Conservation (phyloP, 2,797 vertebrate species). For the Girardinus metallicus region DNA sequence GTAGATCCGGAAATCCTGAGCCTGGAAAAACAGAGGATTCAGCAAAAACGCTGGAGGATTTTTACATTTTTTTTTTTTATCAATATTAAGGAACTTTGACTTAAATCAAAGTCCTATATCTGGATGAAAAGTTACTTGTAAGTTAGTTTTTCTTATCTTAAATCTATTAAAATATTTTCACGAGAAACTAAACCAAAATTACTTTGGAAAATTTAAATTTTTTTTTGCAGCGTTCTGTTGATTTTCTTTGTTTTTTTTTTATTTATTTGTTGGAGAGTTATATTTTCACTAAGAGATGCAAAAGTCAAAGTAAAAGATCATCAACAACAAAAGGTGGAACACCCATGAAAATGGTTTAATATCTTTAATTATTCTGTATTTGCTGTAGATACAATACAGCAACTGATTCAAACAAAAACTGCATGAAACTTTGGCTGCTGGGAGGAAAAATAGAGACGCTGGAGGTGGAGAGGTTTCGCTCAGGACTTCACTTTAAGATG, state of each 20-base stretch:
- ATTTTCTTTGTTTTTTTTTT: background rate
- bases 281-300: background rate
- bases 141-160: too few species aligned
- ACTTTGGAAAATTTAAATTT: background rate
- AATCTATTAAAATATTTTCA: too few species aligned
- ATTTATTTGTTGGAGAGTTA: background rate
- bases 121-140: too few species aligned
- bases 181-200: too few species aligned
- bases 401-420: background rate
- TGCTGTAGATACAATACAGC: background rate
- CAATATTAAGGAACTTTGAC: too few species aligned
- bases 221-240: background rate
- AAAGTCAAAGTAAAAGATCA: background rate
- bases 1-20: slow-evolving; percentile 90
- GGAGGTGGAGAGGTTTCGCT: background rate
- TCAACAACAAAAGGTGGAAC: background rate
- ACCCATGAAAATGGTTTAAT: background rate
- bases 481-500: background rate
- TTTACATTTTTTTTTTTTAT: background rate
- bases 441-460: background rate
- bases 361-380: background rate
- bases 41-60: background rate
- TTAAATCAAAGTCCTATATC: too few species aligned
- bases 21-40: slow-evolving; percentile 69
- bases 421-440: background rate